These are phyloP conservation scores for Diabrotica undecimpunctata DNA, from an alignment of 1,140 invertebrate species.

Conservation along the genomic window DNA sequence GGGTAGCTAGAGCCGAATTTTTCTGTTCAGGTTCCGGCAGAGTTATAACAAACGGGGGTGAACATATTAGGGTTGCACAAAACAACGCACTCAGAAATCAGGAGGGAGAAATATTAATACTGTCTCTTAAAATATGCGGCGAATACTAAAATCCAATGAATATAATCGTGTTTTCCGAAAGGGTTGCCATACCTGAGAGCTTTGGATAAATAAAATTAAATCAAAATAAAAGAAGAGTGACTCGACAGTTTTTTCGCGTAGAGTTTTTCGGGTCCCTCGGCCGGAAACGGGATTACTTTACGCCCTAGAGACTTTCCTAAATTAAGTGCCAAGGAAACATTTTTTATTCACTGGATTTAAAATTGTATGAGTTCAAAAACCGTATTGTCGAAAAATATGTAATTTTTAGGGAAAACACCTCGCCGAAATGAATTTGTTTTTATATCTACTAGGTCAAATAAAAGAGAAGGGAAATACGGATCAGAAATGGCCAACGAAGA, in stretches of 20 bases:
- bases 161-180: constrained; percentile 16
- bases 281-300: constrained; percentile 2
- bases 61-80: constrained; percentile 20
- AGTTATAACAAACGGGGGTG: constrained; percentile 5
- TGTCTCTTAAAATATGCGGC: constrained; percentile 20
- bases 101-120: constrained; percentile 20
- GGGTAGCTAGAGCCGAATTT: constrained; percentile 17
- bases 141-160: constrained; percentile 20
- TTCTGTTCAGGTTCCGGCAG: constrained; percentile 15
- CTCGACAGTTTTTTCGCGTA: neutral
- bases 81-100: constrained; percentile 10
- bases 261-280: neutral
- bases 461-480: too few species aligned
- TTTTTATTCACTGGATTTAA: neutral
- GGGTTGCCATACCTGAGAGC: constrained; percentile 21
- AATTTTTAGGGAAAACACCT: too few species aligned
- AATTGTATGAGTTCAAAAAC: too few species aligned
- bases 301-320: neutral
- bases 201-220: constrained; percentile 13
- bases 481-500: too few species aligned
- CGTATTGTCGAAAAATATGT: too few species aligned
- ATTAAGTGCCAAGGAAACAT: constrained; percentile 2
- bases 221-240: constrained; percentile 11
- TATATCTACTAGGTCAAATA: too few species aligned
- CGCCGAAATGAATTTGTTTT: too few species aligned